These are phyloP conservation scores for Anoplopoma fimbria DNA, from an alignment of 2,113 vertebrate species.

Conservation along the genomic window DNA sequence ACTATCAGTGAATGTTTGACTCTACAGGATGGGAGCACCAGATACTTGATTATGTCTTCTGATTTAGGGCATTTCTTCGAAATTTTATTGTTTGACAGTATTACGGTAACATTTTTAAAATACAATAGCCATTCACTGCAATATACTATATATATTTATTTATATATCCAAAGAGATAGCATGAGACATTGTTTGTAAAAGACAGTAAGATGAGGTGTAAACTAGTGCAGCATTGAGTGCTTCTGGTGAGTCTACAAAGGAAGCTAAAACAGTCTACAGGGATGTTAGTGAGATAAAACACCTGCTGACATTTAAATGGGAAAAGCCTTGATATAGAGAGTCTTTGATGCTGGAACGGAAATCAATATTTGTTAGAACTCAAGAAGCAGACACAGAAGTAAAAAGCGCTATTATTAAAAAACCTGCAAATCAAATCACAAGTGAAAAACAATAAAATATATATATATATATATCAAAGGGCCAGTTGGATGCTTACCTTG, in stretches of 20 bases:
- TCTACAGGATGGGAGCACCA: not conserved
- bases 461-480: not conserved
- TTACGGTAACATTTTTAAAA: not conserved
- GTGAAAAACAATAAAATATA: no score
- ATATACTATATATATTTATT: not conserved
- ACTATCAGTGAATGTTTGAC: not conserved
- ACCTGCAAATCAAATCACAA: no score
- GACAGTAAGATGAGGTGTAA: not conserved
- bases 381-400: not conserved
- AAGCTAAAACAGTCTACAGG: not conserved
- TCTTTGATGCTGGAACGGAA: not conserved
- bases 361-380: conserved; percentile 14
- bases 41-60: not conserved
- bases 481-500: not conserved
- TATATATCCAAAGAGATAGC: not conserved
- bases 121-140: not conserved
- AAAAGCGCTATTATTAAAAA: not conserved
- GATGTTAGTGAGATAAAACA: not conserved
- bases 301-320: conserved; percentile 16
- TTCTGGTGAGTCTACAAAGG: no score
- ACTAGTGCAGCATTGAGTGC: no score
- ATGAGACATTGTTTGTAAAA: not conserved
- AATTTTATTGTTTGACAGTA: not conserved
- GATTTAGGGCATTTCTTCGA: not conserved
- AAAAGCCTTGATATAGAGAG: not conserved